Evolutionary conservation across 2,797 vertebrate genomes (phyloP), one percentile per base, ranked within the genome.

Genomic region (Enteromius mattozi): DNA sequence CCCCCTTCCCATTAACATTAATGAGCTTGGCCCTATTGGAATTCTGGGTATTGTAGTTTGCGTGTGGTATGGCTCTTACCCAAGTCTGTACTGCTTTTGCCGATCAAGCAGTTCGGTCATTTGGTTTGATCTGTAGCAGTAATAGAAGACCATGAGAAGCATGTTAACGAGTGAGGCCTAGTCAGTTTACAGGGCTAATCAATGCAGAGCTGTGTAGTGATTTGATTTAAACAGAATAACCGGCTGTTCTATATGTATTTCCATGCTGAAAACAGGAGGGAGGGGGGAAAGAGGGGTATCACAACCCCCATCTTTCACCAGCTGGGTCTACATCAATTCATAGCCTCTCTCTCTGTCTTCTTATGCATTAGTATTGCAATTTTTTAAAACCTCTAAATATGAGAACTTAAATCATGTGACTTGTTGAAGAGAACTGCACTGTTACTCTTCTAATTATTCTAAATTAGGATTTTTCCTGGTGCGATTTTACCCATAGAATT

Each of bases 131-230:
- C 79, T 80, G 63, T 27, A 82, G 79, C 81, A 84, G 70, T 82
- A 88, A 90, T 68, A 51, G 35, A 86, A 88, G 74, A 80, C 47
- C 82, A 37, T 45, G 59, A 81, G 81, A 77, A 21, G 24, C 45
- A 84, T 86, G 88, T 89, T 79, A 84, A 81, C 2, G 70, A 85
- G 83, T 69, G 54, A 85, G 75, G 82, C 70, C 75, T 80, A 87
- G 88, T 90, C 86, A 80, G 63, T 89, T 91, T 89, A 90, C 88
- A 88, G 87, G 81, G 81, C 81, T 79, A 87, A 89, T 91, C 92
- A 90, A 93, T 90, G 90, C 81, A 86, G 90, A 37, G 88, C 87
- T 78, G 87, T 89, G 86, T 86, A 89, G 90, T 92, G 91, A 93
- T 90, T 90, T 77, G 88, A 83, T 88, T 78, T 90, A 88, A 89